These are phyloP conservation scores for Phoronis australis DNA, from an alignment of 2,888 invertebrate species.

Conservation along the genomic window DNA sequence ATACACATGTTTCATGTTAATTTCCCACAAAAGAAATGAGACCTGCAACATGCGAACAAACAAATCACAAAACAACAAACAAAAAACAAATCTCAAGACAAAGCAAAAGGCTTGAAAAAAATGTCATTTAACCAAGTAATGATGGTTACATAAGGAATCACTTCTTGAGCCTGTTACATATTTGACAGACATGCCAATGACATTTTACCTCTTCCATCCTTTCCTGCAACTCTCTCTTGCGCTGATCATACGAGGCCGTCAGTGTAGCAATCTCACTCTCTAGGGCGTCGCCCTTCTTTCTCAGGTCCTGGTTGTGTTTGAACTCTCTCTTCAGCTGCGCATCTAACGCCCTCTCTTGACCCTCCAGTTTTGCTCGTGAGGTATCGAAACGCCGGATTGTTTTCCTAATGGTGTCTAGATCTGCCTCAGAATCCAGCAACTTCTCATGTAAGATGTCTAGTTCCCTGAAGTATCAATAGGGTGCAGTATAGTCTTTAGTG, in stretches of 20 bases:
- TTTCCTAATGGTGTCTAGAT: conserved; percentile 33
- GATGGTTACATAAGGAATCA: no score
- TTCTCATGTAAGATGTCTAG: conserved; percentile 33
- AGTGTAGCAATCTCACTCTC: neutral
- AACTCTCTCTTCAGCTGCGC: conserved; percentile 29
- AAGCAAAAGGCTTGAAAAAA: no score
- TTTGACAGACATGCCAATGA: no score
- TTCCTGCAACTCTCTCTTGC: neutral
- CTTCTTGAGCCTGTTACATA: no score
- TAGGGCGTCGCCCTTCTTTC: conserved; percentile 26
- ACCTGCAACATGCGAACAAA: no score
- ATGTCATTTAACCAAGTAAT: no score
- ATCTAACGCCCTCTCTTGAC: conserved; percentile 32
- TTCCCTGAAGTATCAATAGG: conserved; percentile 35
- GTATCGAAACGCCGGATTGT: conserved; percentile 32
- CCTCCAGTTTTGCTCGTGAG: conserved; percentile 34
- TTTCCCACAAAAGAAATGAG: no score
- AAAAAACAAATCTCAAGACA: no score
- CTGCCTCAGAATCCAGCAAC: conserved; percentile 34
- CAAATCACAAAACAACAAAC: no score
- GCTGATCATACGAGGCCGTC: neutral
- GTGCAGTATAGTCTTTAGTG: no score
- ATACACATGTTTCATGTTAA: no score
- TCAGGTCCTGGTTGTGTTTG: conserved; percentile 33
- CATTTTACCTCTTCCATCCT: no score